These are phyloP conservation scores for Tachyglossus aculeatus DNA, from an alignment of 2,797 vertebrate species.

Conservation along the genomic window DNA sequence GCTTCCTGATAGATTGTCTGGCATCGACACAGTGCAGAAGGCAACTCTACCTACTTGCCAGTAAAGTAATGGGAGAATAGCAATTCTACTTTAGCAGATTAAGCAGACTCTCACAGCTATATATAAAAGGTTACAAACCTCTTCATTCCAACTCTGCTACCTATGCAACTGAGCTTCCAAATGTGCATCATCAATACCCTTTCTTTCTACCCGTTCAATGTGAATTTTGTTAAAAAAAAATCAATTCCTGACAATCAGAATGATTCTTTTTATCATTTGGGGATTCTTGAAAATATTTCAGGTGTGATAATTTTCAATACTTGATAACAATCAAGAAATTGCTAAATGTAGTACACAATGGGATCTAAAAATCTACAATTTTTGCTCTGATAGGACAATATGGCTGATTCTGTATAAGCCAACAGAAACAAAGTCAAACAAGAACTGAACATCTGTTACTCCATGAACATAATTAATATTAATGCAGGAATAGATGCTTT, in stretches of 20 bases:
- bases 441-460: conserved; percentile 60
- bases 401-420: conserved; percentile 21
- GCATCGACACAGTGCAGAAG: background rate
- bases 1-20: background rate
- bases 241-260: background rate
- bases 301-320: conserved; percentile 21
- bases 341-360: conserved; percentile 25
- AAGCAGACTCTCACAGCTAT: conserved; percentile 8
- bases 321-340: conserved; percentile 6
- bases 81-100: conserved; percentile 2
- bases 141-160: background rate
- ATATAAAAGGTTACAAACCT: background rate
- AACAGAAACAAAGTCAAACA: conserved; percentile 38
- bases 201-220: conserved; percentile 4
- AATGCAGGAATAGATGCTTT: conserved; percentile 57
- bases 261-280: background rate
- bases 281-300: conserved; percentile 6
- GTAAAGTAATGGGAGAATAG: background rate
- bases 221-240: conserved; percentile 3
- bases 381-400: conserved; percentile 38
- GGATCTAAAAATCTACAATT: conserved; percentile 9
- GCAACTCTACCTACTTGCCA: background rate
- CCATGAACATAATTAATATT: conserved; percentile 53
- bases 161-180: background rate
- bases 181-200: conserved; percentile 1